These are phyloP conservation scores for Protonibea diacanthus DNA, from an alignment of 2,797 vertebrate genomes.

Conservation along the genomic window DNA sequence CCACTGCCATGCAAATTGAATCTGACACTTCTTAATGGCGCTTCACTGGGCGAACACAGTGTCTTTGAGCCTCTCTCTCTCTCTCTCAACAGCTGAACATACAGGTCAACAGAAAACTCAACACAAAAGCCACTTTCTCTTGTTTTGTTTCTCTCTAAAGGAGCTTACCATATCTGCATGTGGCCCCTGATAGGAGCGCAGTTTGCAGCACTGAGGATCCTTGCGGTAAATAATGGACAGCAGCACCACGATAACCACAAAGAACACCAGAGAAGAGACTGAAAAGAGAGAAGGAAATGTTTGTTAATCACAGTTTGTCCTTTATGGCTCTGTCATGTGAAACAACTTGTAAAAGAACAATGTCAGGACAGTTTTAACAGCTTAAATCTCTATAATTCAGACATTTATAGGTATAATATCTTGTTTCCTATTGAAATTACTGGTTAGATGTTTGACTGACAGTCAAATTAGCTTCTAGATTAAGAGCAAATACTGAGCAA, in stretches of 20 bases:
- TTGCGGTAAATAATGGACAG: conserved; percentile 87
- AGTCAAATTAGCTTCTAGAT: conserved; percentile 17
- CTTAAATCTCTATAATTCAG: conserved; percentile 5
- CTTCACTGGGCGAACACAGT: conserved; percentile 25
- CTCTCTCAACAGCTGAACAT: conserved; percentile 34
- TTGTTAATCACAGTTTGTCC: conserved; percentile 17
- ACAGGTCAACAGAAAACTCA: conserved; percentile 33
- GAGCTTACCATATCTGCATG: conserved; percentile 82
- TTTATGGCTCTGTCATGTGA: background rate
- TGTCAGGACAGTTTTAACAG: background rate
- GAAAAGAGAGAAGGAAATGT: conserved; percentile 38
- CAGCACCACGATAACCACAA: conserved; percentile 85
- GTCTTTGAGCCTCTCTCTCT: conserved; percentile 14
- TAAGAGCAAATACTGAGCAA: background rate
- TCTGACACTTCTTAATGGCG: conserved; percentile 57
- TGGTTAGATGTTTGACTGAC: conserved; percentile 9
- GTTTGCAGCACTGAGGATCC: conserved; percentile 87
- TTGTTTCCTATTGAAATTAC: no score
- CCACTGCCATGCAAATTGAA: conserved; percentile 67
- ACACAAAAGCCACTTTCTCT: conserved; percentile 40
- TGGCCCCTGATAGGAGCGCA: conserved; percentile 85
- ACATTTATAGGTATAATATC: conserved; percentile 2
- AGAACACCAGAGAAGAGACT: conserved; percentile 87
- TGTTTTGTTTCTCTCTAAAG: conserved; percentile 16
- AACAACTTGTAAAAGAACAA: conserved; percentile 4